Percentiles rank a stretch among this genome's conserved stretches.
These are phyloP conservation scores for Emys orbicularis DNA, from an alignment of 2,797 vertebrate species.

Conservation along the genomic window DNA sequence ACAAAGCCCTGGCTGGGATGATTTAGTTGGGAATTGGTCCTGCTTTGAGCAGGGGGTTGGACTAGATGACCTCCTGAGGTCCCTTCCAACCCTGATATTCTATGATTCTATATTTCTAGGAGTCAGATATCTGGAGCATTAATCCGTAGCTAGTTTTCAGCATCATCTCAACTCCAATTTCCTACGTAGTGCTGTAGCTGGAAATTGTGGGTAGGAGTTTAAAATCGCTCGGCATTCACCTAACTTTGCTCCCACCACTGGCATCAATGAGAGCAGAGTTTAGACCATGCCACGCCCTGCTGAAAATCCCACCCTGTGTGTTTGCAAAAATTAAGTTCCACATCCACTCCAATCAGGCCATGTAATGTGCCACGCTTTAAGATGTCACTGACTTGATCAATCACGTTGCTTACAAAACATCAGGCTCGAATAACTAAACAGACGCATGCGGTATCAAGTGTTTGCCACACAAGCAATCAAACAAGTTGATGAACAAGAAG, in stretches of 20 bases:
- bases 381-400: conserved; percentile 64
- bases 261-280: conserved; percentile 46
- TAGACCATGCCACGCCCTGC: conserved; percentile 52
- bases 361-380: conserved; percentile 40
- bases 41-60: too few species aligned
- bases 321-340: conserved; percentile 31
- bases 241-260: conserved; percentile 57
- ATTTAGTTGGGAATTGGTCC: too few species aligned
- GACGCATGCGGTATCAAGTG: conserved; percentile 69
- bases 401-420: conserved; percentile 58
- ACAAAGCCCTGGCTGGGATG: too few species aligned
- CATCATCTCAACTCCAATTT: conserved; percentile 18
- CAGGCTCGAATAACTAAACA: conserved; percentile 62
- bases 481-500: conserved; percentile 77
- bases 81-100: too few species aligned
- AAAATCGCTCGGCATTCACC: conserved; percentile 55
- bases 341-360: neutral
- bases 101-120: too few species aligned
- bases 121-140: neutral
- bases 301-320: neutral
- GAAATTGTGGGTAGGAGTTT: conserved; percentile 62
- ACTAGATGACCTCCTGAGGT: too few species aligned
- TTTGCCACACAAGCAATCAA: conserved; percentile 81
- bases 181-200: conserved; percentile 39
- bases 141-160: conserved; percentile 22